These are phyloP conservation scores for Pinctada fucata DNA, from an alignment of 2,888 invertebrate genomes.

Conservation along the genomic window DNA sequence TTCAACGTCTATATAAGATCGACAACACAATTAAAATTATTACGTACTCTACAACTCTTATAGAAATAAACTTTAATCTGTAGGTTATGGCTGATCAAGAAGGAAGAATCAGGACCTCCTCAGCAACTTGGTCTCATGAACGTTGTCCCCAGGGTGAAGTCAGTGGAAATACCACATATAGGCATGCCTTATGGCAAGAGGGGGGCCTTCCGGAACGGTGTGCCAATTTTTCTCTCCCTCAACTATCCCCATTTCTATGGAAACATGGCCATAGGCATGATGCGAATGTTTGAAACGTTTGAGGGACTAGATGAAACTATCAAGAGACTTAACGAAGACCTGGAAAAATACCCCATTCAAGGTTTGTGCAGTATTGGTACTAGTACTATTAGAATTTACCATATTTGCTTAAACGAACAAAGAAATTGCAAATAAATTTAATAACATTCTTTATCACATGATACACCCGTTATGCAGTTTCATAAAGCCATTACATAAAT, in stretches of 20 bases:
- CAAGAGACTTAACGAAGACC: constrained; percentile 47
- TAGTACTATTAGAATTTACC: not conserved
- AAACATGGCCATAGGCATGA: not conserved
- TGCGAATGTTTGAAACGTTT: constrained; percentile 37
- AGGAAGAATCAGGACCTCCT: constrained; percentile 33
- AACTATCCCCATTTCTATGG: constrained; percentile 16
- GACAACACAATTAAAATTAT: no score
- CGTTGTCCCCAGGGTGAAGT: constrained; percentile 49
- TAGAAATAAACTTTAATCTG: not conserved
- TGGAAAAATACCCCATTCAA: constrained; percentile 51
- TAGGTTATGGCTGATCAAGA: constrained; percentile 58
- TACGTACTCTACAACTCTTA: no score
- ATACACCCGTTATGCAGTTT: no score
- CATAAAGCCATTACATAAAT: no score
- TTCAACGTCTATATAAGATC: no score
- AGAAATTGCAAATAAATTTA: no score
- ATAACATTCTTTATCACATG: no score
- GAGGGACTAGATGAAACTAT: constrained; percentile 53
- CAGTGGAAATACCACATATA: constrained; percentile 15
- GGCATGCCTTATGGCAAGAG: constrained; percentile 9
- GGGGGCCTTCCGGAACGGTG: constrained; percentile 30
- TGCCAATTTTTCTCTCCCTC: constrained; percentile 13
- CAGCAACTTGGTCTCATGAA: constrained; percentile 61
- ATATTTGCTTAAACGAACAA: not conserved
- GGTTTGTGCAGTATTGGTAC: constrained; percentile 39